Base-by-base conservation (phyloP, 2,113 vertebrate genomes). In the Macrotis lagotis region DNA sequence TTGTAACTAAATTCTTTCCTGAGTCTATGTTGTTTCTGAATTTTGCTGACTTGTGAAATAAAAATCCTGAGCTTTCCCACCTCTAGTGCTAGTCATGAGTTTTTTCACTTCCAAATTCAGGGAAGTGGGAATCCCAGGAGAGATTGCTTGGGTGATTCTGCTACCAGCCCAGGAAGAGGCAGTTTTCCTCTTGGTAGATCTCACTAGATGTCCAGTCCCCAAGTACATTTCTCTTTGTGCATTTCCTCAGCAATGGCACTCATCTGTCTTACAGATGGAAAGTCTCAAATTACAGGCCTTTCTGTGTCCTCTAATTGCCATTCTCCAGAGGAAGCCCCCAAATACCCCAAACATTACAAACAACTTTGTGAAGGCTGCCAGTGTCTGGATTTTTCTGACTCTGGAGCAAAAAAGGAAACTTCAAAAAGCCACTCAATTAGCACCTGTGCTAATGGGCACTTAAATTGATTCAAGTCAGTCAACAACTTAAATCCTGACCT, bases 251-350 rank as follows among this genome's bases (percentile, higher is more conserved):
- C 91, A 5, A 92, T 51, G 25, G 89, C 48, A 74, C 89, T 88
- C n/a, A 2, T 55, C 2, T 55, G 37, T 47, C 50, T 91, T 48
- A 93, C 14, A 88, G 66, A 53, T 92, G 44, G 25, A 37, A 96
- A 22, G 28, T 91, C 22, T 96, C 11, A 94, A 88, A 90, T 44
- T 49, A 91, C 9, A 1, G 47, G 3, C 16, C 49, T 37, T 59
- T 92, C 50, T 91, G 91, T 95, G 94, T 9, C 44, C 51, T 44
- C 55, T 24, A 95, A 28, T n/a, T 94, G 52, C 55, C 44, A 94
- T 50, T 37, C n/a, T 91, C 53, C 31, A 93, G 89, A 94, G 53
- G 44, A 93, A 91, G 8, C 55, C 2, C 74, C 83, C 89, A 51
- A 48, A 44, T 94, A 93, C 50, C 0, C 59, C 26, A 66, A 37